Conservation (phyloP, 2,113 vertebrate species). For the Chloroceryle aenea region DNA sequence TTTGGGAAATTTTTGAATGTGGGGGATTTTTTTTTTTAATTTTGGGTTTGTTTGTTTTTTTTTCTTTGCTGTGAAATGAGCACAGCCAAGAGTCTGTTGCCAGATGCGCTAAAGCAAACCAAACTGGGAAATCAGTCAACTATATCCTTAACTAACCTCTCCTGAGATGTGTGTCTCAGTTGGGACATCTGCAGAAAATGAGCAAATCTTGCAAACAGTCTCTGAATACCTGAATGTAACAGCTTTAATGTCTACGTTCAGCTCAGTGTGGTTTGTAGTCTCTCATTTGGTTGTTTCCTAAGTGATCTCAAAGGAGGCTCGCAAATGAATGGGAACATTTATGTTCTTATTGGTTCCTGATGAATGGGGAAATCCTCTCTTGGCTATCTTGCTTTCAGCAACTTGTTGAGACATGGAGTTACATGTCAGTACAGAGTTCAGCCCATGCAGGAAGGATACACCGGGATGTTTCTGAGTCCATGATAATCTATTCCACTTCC, state of each 20-base stretch:
- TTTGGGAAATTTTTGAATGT: neutral
- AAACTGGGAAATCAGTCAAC: neutral
- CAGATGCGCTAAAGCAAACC: neutral
- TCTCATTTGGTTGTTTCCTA: conserved; percentile 7
- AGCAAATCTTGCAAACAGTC: neutral
- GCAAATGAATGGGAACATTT: neutral
- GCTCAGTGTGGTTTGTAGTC: neutral
- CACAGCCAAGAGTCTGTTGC: neutral
- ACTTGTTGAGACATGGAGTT: neutral
- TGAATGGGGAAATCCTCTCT: neutral
- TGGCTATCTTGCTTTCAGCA: neutral
- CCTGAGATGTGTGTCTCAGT: neutral
- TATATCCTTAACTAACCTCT: conserved; percentile 23
- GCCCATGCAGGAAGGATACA: neutral
- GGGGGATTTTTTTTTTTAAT: neutral
- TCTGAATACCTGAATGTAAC: neutral
- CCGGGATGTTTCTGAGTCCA: neutral
- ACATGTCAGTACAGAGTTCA: neutral
- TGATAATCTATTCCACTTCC: neutral
- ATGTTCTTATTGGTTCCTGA: neutral
- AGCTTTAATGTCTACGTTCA: neutral
- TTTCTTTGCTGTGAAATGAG: neutral
- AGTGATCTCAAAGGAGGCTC: neutral
- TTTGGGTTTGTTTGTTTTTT: neutral
- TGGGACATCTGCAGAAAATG: conserved; percentile 20